These are phyloP conservation scores for Strongylocentrotus purpuratus DNA, from an alignment of 35 echinoderm and acorn worm genomes.

Conservation along the genomic window DNA sequence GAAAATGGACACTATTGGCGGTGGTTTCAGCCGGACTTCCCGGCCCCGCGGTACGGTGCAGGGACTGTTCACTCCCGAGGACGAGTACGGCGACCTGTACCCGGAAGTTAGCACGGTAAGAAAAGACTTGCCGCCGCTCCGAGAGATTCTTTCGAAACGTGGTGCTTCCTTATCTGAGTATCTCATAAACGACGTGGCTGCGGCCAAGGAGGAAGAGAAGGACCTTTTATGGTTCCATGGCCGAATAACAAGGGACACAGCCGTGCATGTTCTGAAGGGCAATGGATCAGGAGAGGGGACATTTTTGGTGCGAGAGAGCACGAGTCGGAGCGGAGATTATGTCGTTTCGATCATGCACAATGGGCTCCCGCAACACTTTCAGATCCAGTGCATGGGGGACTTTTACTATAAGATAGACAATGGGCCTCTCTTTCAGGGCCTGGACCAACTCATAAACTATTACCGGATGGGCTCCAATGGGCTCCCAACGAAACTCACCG, in stretches of 20 bases:
- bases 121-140: conserved; percentile 44
- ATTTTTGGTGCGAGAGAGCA: conserved; percentile 87
- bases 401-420: conserved; percentile 91
- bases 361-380: conserved; percentile 81
- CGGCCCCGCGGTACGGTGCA: conserved; percentile 25
- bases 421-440: conserved; percentile 67
- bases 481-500: conserved; percentile 56
- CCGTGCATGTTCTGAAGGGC: conserved; percentile 78
- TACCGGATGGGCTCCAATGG: conserved; percentile 67
- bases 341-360: conserved; percentile 94
- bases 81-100: conserved; percentile 57
- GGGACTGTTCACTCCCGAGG: conserved; percentile 42
- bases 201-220: conserved; percentile 79
- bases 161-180: conserved; percentile 69
- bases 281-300: conserved; percentile 70
- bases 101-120: conserved; percentile 60
- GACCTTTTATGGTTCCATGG: conserved; percentile 92
- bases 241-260: conserved; percentile 89
- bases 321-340: conserved; percentile 80
- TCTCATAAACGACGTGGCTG: conserved; percentile 67
- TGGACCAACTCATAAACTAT: conserved; percentile 70
- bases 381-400: conserved; percentile 90
- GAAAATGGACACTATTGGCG: conserved; percentile 57
- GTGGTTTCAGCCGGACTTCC: conserved; percentile 25
- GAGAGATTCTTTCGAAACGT: conserved; percentile 48